Percentiles rank a stretch among this genome's conserved stretches.
Evolutionary conservation across 2,113 vertebrate species (phyloP).

Genomic region (Leptodactylus fuscus): DNA sequence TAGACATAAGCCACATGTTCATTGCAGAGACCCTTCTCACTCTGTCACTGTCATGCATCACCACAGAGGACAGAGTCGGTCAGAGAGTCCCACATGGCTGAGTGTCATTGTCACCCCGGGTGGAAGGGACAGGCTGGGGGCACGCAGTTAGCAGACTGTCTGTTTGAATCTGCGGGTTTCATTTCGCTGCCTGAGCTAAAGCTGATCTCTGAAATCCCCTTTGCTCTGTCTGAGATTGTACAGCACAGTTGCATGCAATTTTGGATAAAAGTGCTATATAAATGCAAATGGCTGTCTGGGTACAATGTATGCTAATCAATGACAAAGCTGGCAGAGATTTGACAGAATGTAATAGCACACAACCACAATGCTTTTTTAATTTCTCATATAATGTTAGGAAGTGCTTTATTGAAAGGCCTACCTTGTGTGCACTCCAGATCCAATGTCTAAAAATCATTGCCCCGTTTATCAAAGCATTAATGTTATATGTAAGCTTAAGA

Average conservation of each 20-base stretch:
- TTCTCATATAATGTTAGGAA: conserved; percentile 36
- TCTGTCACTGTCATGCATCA: conserved; percentile 33
- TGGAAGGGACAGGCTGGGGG: conserved; percentile 45
- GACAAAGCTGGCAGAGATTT: conserved; percentile 51
- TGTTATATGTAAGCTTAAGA: neutral
- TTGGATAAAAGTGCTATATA: conserved; percentile 60
- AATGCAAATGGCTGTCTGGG: conserved; percentile 54
- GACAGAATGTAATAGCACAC: conserved; percentile 57
- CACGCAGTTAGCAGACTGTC: conserved; percentile 50
- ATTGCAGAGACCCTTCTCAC: conserved; percentile 29
- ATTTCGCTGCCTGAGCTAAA: conserved; percentile 47
- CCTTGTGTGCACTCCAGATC: neutral
- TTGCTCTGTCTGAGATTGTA: conserved; percentile 52
- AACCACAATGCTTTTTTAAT: conserved; percentile 47
- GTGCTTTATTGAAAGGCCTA: conserved; percentile 15
- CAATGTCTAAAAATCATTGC: neutral
- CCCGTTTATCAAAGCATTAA: neutral
- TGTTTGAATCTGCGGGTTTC: conserved; percentile 49
- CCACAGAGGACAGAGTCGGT: neutral
- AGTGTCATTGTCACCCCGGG: conserved; percentile 38
- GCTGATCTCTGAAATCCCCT: conserved; percentile 54
- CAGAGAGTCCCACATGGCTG: conserved; percentile 26
- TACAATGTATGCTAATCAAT: conserved; percentile 60
- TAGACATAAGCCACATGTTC: conserved; percentile 30
- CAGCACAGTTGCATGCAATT: conserved; percentile 52